Percentiles rank a stretch among this genome's conserved stretches.
phyloP scores from a whole-genome alignment of 2,888 invertebrate genomes.

The Amblyteles armatorius region DNA sequence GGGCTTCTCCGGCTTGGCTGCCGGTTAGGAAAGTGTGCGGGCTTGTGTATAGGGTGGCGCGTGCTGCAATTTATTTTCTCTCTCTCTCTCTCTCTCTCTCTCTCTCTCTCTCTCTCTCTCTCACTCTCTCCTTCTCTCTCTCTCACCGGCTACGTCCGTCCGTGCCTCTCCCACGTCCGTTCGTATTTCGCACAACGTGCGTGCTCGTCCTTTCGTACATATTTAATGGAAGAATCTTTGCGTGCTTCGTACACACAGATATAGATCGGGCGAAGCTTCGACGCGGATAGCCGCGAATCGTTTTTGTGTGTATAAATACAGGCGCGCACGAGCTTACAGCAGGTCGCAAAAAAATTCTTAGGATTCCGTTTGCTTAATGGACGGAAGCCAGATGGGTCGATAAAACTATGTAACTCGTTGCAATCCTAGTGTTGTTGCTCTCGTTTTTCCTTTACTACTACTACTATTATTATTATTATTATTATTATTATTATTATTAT shows the following conservation, averaged over 20 bases:
- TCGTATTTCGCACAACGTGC: conserved; percentile 3
- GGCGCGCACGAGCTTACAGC: not conserved
- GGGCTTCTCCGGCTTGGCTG: conserved; percentile 8
- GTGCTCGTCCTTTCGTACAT: conserved; percentile 15
- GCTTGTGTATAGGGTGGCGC: conserved; percentile 49
- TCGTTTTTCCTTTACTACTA: not conserved
- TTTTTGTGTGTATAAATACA: conserved; percentile 1
- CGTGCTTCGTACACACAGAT: not conserved
- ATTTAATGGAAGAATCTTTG: not conserved
- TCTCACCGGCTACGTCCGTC: conserved; percentile 2
- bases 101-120: conserved; percentile 13
- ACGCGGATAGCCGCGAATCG: not conserved
- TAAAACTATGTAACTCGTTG: not conserved
- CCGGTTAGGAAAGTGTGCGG: conserved; percentile 45
- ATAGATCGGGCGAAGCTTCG: not conserved
- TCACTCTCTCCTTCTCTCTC: conserved; percentile 14
- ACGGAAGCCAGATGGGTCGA: not conserved
- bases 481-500: too few relatives aligned
- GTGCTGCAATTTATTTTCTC: conserved; percentile 63
- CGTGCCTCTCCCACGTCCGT: conserved; percentile 4
- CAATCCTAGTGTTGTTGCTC: not conserved
- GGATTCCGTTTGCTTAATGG: not conserved
- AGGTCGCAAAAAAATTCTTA: not conserved
- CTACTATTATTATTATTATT: too few relatives aligned
- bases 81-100: conserved; percentile 14